Evolutionary conservation across 2,113 vertebrate genomes (phyloP).

Genomic region (Ageneiosus marmoratus): DNA sequence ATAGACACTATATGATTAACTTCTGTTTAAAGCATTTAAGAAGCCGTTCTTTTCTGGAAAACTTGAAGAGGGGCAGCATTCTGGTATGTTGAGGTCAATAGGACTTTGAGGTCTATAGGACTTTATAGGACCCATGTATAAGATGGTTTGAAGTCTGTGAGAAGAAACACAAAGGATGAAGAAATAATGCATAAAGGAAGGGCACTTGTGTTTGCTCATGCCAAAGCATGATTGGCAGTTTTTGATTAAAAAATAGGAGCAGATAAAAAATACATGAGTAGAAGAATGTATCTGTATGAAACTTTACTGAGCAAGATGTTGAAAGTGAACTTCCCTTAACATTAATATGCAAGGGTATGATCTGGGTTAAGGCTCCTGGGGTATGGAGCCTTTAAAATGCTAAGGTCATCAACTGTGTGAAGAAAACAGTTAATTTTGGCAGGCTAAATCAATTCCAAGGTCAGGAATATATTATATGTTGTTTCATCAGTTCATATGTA

Average conservation of each 20-base stretch:
- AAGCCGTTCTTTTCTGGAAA: too few species aligned
- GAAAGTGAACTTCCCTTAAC: too few species aligned
- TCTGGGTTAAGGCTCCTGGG: neutral
- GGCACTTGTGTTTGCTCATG: neutral
- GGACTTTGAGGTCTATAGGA: too few species aligned
- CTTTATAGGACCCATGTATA: too few species aligned
- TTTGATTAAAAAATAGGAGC: neutral
- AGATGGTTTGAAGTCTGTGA: neutral
- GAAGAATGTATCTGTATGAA: neutral
- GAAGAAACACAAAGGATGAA: neutral
- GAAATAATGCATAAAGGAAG: neutral
- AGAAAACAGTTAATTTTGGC: neutral
- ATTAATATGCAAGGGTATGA: neutral
- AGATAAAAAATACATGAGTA: neutral
- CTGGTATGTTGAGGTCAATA: too few species aligned
- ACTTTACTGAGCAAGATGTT: too few species aligned
- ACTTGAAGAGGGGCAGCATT: too few species aligned
- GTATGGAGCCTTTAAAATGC: neutral
- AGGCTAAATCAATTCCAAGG: neutral
- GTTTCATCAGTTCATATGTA: neutral
- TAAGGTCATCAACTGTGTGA: neutral
- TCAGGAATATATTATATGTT: neutral
- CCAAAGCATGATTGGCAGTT: neutral
- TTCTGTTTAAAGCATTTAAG: too few species aligned
- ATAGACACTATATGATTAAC: too few species aligned